phyloP scores from a whole-genome alignment of 2,113 vertebrate genomes.

The Polypterus bichir region DNA sequence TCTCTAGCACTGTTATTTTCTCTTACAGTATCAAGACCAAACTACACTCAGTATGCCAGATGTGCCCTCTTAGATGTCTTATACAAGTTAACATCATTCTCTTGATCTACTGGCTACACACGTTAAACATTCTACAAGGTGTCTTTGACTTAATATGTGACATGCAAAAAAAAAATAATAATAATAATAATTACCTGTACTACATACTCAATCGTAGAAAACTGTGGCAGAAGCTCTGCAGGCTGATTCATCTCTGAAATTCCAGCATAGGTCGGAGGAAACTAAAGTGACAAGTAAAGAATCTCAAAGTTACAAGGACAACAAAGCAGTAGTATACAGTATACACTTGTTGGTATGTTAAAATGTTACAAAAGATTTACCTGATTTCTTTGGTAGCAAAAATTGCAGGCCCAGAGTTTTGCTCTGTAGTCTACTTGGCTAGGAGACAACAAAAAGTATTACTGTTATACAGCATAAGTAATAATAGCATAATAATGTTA shows the following conservation, averaged over 20 bases:
- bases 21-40: too few species aligned
- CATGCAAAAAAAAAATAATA: neutral
- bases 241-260: slow-evolving; percentile 96
- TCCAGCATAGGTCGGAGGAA: slow-evolving; percentile 89
- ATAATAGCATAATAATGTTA: too few species aligned
- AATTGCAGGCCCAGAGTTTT: slow-evolving; percentile 97
- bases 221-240: slow-evolving; percentile 88
- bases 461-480: too few species aligned
- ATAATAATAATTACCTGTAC: slow-evolving; percentile 75
- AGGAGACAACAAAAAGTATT: slow-evolving; percentile 25
- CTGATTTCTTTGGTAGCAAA: slow-evolving; percentile 98
- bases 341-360: slow-evolving; percentile 10
- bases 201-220: slow-evolving; percentile 97
- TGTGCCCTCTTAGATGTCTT: too few species aligned
- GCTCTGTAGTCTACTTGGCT: slow-evolving; percentile 97
- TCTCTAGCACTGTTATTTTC: too few species aligned
- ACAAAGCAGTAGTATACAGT: slow-evolving; percentile 7
- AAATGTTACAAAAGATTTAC: slow-evolving; percentile 41
- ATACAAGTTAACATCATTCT: too few species aligned
- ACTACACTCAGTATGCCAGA: too few species aligned
- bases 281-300: slow-evolving; percentile 46
- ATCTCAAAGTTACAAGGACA: slow-evolving; percentile 1
- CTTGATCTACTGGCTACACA: too few species aligned
- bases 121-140: neutral
- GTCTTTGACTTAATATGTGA: neutral